Evolutionary conservation across 2,113 vertebrate species (phyloP).

Genomic region (Odocoileus hemionus): DNA sequence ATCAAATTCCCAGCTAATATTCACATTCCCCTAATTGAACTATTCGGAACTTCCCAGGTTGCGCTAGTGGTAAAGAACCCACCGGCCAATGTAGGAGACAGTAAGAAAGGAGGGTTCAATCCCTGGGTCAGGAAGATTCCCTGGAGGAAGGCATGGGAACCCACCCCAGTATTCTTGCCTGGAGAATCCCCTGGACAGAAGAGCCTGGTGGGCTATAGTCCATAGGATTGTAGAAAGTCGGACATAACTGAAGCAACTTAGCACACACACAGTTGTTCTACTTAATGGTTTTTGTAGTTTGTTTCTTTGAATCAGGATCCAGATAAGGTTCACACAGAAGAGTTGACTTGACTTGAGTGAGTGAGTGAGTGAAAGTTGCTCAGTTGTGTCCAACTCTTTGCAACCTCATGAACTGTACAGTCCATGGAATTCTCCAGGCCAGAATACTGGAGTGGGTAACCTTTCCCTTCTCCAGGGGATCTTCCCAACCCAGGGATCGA

Average conservation of each 20-base stretch:
- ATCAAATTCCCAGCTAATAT: not conserved
- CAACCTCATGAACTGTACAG: not conserved
- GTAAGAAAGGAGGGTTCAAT: not conserved
- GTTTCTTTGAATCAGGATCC: not conserved
- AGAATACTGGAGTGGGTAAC: not conserved
- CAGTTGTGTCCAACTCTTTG: not conserved
- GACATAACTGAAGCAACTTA: not conserved
- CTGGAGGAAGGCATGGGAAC: not conserved
- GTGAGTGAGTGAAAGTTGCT: not conserved
- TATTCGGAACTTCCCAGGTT: not conserved
- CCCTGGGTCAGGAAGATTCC: not conserved
- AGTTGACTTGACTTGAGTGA: not conserved
- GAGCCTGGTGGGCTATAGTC: not conserved
- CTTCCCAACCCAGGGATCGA: not conserved
- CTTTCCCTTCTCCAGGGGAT: not conserved
- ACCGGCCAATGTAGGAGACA: not conserved
- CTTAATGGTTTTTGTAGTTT: not conserved
- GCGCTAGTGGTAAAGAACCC: not conserved
- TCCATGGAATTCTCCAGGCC: not conserved
- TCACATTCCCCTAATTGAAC: not conserved
- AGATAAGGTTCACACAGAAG: not conserved
- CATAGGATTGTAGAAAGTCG: not conserved
- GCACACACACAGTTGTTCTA: not conserved
- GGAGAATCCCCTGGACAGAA: not conserved
- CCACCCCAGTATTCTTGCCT: not conserved